These are phyloP conservation scores for Darevskia mixta DNA, from an alignment of 2,797 vertebrate genomes.

Conservation along the genomic window DNA sequence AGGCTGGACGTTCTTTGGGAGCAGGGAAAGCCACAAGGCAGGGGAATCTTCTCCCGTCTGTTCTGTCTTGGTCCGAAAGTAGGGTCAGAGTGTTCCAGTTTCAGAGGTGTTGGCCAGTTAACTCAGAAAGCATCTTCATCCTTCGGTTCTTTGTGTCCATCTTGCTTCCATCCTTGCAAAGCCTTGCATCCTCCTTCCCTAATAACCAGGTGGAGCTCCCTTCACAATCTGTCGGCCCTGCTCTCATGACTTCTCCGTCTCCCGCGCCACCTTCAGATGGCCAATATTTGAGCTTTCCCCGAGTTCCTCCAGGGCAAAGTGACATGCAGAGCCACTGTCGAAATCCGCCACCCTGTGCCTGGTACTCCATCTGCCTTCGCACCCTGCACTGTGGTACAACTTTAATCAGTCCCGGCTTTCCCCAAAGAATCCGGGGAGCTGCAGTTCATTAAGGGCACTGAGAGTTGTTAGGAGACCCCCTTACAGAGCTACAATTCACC, in stretches of 20 bases:
- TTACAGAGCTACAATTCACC: no score
- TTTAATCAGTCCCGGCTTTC: no score
- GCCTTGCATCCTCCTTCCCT: constrained; percentile 24
- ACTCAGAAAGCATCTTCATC: constrained; percentile 47
- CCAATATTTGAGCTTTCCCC: background rate
- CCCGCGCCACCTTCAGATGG: no score
- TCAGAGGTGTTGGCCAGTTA: background rate
- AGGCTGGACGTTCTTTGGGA: background rate
- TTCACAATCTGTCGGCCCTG: background rate
- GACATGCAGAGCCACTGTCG: background rate
- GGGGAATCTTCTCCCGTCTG: background rate
- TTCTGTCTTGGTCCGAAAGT: background rate
- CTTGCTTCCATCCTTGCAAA: constrained; percentile 41
- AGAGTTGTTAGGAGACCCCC: no score
- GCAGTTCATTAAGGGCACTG: no score
- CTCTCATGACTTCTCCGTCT: background rate
- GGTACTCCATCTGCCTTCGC: background rate
- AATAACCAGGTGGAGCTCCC: constrained; percentile 27
- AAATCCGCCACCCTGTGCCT: background rate
- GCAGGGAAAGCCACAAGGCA: constrained; percentile 29
- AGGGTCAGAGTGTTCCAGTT: background rate
- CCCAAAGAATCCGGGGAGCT: no score
- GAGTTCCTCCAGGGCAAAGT: background rate
- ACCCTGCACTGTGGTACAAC: no score
- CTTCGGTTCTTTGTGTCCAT: background rate